Conservation (phyloP, 2,797 vertebrate genomes). For the Melopsittacus undulatus region DNA sequence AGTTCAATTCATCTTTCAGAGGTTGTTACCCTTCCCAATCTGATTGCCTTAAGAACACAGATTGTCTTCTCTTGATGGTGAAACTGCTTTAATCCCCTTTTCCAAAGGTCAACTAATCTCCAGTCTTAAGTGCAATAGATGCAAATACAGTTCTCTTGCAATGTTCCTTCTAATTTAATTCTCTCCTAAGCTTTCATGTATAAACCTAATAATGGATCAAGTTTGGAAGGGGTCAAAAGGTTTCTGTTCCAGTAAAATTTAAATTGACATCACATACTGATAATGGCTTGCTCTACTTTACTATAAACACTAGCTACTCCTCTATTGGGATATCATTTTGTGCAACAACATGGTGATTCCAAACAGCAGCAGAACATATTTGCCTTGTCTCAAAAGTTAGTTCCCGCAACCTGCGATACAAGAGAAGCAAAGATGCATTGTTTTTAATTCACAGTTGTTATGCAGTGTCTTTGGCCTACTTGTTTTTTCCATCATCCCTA, state of each 20-base stretch:
- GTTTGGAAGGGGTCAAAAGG: constrained; percentile 71
- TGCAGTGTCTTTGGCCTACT: background rate
- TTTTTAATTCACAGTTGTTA: background rate
- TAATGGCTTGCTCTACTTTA: constrained; percentile 60
- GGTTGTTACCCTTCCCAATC: constrained; percentile 63
- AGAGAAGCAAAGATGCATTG: background rate
- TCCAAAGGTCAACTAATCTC: constrained; percentile 77
- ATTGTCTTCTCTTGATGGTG: constrained; percentile 71
- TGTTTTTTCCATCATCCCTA: constrained; percentile 16
- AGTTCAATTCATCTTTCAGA: constrained; percentile 60
- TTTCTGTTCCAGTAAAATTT: constrained; percentile 76
- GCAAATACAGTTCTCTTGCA: constrained; percentile 71
- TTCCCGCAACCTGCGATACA: background rate
- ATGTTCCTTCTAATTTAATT: constrained; percentile 77
- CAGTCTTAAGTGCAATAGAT: constrained; percentile 75
- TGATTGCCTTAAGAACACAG: constrained; percentile 69
- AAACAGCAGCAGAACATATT: background rate
- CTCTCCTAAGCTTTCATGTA: constrained; percentile 71
- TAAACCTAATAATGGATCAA: constrained; percentile 74
- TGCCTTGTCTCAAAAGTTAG: constrained; percentile 35
- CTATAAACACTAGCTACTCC: constrained; percentile 38
- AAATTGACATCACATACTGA: constrained; percentile 67
- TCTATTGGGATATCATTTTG: constrained; percentile 46
- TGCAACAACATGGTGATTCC: background rate
- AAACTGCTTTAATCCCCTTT: constrained; percentile 72